Evolutionary conservation across 1,140 invertebrate genomes (phyloP).

Genomic region (Drosophila busckii): DNA sequence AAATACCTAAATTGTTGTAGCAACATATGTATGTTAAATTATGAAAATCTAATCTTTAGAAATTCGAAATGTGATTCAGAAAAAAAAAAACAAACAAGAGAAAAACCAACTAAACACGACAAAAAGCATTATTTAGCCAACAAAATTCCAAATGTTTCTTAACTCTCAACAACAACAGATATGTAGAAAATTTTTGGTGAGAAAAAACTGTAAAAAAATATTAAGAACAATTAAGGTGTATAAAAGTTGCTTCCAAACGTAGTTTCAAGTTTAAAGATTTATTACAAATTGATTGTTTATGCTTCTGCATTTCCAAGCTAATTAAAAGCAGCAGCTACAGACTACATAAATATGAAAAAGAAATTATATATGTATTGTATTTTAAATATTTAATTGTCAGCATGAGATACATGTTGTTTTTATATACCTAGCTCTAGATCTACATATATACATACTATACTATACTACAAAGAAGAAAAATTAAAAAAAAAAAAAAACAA

Average conservation of each 20-base stretch:
- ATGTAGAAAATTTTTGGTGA: no score
- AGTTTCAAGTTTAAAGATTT: conserved; percentile 32
- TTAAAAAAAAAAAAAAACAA: no score
- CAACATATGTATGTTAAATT: conserved; percentile 69
- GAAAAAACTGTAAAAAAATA: conserved; percentile 24
- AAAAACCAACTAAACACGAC: conserved; percentile 20
- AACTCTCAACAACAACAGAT: no score
- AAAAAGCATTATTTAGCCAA: conserved; percentile 49
- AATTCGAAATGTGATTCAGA: conserved; percentile 71
- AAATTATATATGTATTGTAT: conserved; percentile 50
- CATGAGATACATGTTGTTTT: conserved; percentile 46
- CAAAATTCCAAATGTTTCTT: no score
- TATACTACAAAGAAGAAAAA: no score
- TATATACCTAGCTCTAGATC: conserved; percentile 66
- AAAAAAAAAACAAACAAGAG: conserved; percentile 38
- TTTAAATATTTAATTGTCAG: conserved; percentile 30
- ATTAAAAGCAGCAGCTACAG: conserved; percentile 11
- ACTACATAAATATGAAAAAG: conserved; percentile 25
- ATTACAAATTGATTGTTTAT: conserved; percentile 40
- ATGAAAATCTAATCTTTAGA: conserved; percentile 68
- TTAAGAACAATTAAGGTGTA: conserved; percentile 1
- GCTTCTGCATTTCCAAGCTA: conserved; percentile 46
- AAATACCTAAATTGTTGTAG: conserved; percentile 72
- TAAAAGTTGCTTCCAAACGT: conserved; percentile 54
- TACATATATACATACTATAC: conserved; percentile 44